Evolutionary conservation across 2,888 invertebrate genomes (phyloP), one percentile per base, ranked within the genome.

Genomic region (Pseudococcus jackbeardsleyi): DNA sequence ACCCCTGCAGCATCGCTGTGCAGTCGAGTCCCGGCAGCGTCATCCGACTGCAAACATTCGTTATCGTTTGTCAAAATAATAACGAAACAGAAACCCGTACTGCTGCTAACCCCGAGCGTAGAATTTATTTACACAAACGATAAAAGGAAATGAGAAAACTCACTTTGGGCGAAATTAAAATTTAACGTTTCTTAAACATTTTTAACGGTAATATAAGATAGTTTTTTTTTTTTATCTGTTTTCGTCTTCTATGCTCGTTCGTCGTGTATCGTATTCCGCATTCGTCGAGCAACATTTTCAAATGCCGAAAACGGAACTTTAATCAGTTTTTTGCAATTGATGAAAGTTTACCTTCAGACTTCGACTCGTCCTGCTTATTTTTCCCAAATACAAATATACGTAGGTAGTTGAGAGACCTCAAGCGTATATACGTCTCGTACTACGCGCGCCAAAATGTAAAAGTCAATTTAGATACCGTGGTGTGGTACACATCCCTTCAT

Each of bases 131-230:
- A 77, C 26, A 77, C 19, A 68, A 68, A 68, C 77, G 26, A 39
- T 77, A 77, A 77, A 77, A 77, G 77, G 77, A 77, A 77, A 77
- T 77, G 77, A 77, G 77, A 77, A 77, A 77, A 77, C 77, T 39
- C 77, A 77, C 77, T 77, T 77, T 26, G 77, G 39, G 77, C 39
- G 77, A 77, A 77, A 77, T 77, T 77, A 77, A 77, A 77, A 77
- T 77, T 77, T 77, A 77, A 77, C 77, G 77, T 77, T 68, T 77
- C 77, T 77, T 77, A 39, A 77, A 77, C 33, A 77, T 77, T 77
- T 39, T 77, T 39, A 77, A 77, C 33, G 77, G 77, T 39, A 26
- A 77, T 77, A 77, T 77, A 77, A 77, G 77, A 77, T 77, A 77
- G 39, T 39, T 77, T 77, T 77, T 17, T 39, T 77, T 77, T 77